Evolutionary conservation across 2,797 vertebrate genomes (phyloP).

Genomic region (Brachyalestes nurse): DNA sequence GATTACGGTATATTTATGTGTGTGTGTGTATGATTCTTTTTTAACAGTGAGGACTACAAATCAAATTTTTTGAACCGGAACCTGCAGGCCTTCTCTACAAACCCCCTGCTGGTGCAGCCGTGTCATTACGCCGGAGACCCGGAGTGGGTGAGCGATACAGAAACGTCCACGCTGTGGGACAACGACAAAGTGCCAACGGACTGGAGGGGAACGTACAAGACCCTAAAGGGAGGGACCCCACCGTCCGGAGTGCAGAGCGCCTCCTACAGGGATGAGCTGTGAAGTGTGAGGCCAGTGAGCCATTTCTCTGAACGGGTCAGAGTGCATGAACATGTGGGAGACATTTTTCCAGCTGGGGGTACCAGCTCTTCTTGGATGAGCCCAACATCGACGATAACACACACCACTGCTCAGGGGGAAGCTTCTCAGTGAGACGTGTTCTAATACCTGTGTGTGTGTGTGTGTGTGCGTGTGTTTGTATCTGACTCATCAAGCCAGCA

Average conservation of each 20-base stretch:
- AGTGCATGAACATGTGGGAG: not conserved
- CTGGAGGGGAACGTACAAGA: slow-evolving; percentile 93
- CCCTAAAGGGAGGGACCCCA: slow-evolving; percentile 77
- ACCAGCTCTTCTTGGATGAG: not conserved
- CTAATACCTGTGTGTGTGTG: slow-evolving; percentile 13
- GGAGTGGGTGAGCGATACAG: slow-evolving; percentile 94
- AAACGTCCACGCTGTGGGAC: slow-evolving; percentile 96
- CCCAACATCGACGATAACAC: not conserved
- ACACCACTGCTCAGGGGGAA: not conserved
- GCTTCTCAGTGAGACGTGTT: not conserved
- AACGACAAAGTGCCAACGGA: slow-evolving; percentile 85
- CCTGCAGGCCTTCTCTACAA: slow-evolving; percentile 86
- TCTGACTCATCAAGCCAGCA: too few relatives aligned
- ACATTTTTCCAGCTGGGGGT: not conserved
- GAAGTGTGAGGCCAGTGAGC: not conserved
- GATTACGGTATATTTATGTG: not conserved
- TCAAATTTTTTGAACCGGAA: slow-evolving; percentile 86
- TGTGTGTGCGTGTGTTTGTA: slow-evolving; percentile 1
- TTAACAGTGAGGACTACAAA: slow-evolving; percentile 89
- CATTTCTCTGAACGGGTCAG: not conserved
- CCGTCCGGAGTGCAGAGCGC: slow-evolving; percentile 71
- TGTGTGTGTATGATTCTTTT: not conserved
- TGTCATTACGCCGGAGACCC: slow-evolving; percentile 91
- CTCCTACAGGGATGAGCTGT: slow-evolving; percentile 83
- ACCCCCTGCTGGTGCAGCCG: slow-evolving; percentile 89